A percentile compares a stretch with the other conserved stretches of the same genome.
phyloP scores from a whole-genome alignment of 2,113 vertebrate species.

The Rhagologus leucostigma region DNA sequence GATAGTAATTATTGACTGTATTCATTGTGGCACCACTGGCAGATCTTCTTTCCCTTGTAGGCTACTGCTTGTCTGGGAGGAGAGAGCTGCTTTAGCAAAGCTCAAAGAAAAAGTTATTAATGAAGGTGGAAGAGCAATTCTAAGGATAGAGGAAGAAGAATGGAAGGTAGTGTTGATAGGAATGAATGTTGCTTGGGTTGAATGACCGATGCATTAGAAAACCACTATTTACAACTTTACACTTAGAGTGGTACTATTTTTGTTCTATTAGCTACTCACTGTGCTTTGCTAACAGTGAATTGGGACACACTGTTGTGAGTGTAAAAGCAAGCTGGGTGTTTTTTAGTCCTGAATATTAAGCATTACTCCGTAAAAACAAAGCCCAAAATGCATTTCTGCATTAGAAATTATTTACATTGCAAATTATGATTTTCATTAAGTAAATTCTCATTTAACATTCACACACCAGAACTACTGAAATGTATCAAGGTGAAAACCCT shows the following conservation, averaged over 20 bases:
- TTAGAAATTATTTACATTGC: background rate
- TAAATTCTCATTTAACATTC: background rate
- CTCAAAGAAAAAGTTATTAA: constrained; percentile 85
- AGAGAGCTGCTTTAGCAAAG: constrained; percentile 81
- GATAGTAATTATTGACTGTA: background rate
- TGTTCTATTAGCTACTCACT: background rate
- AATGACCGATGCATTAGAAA: background rate
- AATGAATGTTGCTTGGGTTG: background rate
- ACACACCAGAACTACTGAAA: background rate
- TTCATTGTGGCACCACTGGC: background rate
- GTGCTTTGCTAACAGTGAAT: background rate
- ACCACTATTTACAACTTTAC: background rate
- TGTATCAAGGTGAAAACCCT: background rate
- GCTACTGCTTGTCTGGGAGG: constrained; percentile 84
- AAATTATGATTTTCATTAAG: background rate
- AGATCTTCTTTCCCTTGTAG: constrained; percentile 59
- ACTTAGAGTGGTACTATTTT: background rate
- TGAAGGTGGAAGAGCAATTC: constrained; percentile 84
- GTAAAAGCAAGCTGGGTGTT: background rate
- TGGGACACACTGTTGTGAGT: background rate
- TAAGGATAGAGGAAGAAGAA: constrained; percentile 90
- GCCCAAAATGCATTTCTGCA: background rate
- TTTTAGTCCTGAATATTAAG: background rate
- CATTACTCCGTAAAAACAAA: background rate
- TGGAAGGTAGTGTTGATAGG: constrained; percentile 83